Evolutionary conservation across 2,113 vertebrate genomes (phyloP), one percentile per base, ranked within the genome.

Genomic region (Siphamia tubifer): DNA sequence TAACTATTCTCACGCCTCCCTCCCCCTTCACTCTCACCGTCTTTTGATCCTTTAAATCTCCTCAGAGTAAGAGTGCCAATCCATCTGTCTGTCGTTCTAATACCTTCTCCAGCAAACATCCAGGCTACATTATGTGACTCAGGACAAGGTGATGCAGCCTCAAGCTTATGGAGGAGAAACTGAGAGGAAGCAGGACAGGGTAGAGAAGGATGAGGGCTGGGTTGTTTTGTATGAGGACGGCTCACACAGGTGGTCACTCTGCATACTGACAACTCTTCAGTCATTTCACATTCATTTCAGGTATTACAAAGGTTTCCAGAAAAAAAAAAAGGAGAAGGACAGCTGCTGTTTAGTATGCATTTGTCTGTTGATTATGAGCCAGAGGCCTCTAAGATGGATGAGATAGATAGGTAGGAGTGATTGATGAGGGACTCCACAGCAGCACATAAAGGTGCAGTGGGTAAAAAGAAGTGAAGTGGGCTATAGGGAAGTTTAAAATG

Each of bases 1-100:
- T 39, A 90, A 89, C 89, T 36, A 70, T 82, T 89, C 80, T 87
- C 86, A 88, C 72, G 71, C 53, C 30, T 12, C 44, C 58, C 54
- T 30, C 44, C 62, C 39, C 54, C 45, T 79, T 71, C 53, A 44
- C 57, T 57, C 70, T 68, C 66, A 60, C 55, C 74, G 58, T 49
- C 56, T 75, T 75, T 85, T 86, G 66, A 80, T 80, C 65, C 73
- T 84, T 82, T 81, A 79, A 71, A 81, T 74, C 63, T 75, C 60
- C 4, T 77, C 56, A 49, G 70, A 73, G 43, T 47, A 77, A 82
- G 52, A 74, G 85, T 49, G 79, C 63, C 66, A 74, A 77, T 87
- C 83, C 78, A 64, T 73, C 66, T 65, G 64, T 73, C 57, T 72
- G 61, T 10, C 1, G 20, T 12, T 36, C 21, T 32, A 19, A 79